Evolutionary conservation across 1,140 invertebrate species (phyloP), one percentile per base, ranked within the genome.

Genomic region (Plutomurus gul): DNA sequence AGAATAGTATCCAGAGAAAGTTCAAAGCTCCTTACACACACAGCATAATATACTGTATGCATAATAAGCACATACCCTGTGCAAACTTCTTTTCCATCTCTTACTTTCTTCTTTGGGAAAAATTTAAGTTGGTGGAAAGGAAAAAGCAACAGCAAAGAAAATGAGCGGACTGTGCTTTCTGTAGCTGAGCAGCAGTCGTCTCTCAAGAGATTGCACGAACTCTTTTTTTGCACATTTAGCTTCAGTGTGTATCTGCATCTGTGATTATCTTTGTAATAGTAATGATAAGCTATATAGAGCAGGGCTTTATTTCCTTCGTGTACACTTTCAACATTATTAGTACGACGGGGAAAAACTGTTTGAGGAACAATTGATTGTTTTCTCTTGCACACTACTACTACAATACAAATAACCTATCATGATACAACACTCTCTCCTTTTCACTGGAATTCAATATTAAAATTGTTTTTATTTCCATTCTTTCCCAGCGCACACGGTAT

Each of bases 211-310:
- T 65, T 65, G 36, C 36, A 33, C 30, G 27, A 65, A 65, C 56
- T 25, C 56, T 16, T 65, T n/a, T n/a, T n/a, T 65, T 11, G 27
- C 18, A 25, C 36, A 30, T 65, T 65, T 65, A 65, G 56, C 18
- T 27, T 13, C 36, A 30, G 27, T 30, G 36, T 65, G 56, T n/a
- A 65, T 65, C 56, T 65, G 56, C 56, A 65, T 65, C 56, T 65
- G 56, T 33, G 56, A 65, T 65, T 65, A 65, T 65, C 56, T 65
- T 65, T 33, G 56, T 65, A 25, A 65, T 65, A 65, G 56, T 65
- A 25, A 65, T 65, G 36, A 65, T 65, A 65, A 65, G 56, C 56
- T 30, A 30, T 65, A 33, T 65, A 65, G 27, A 33, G 56, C 56
- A 65, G n/a, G n/a, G n/a, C 56, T 65, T 65, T 33, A 65, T 65